Evolutionary conservation across 2,113 vertebrate species (phyloP).

Genomic region (Tautogolabrus adspersus): DNA sequence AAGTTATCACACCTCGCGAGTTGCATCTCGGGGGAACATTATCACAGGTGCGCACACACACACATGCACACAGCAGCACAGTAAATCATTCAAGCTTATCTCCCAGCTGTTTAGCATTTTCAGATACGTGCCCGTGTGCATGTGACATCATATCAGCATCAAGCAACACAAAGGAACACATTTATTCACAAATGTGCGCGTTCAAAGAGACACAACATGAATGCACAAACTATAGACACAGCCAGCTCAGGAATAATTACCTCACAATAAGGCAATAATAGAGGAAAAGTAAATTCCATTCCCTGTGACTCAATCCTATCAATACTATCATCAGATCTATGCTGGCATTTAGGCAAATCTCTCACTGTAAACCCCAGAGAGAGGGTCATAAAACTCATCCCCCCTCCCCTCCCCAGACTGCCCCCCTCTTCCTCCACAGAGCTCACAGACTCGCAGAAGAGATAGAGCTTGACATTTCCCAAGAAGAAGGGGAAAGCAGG

Average conservation of each 20-base stretch:
- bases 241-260: constrained; percentile 32
- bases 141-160: constrained; percentile 48
- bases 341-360: constrained; percentile 71
- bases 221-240: constrained; percentile 1
- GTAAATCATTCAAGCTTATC: constrained; percentile 70
- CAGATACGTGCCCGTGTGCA: constrained; percentile 31
- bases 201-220: constrained; percentile 18
- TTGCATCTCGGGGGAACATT: constrained; percentile 61
- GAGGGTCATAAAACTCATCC: constrained; percentile 5
- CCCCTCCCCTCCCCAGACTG: background rate
- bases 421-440: constrained; percentile 21
- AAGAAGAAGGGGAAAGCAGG: constrained; percentile 35
- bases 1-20: constrained; percentile 52
- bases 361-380: constrained; percentile 49
- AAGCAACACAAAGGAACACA: constrained; percentile 51
- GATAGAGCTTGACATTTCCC: constrained; percentile 72
- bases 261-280: background rate
- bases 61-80: constrained; percentile 12
- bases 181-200: constrained; percentile 13
- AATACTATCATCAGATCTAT: constrained; percentile 41
- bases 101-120: constrained; percentile 74
- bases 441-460: constrained; percentile 38
- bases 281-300: constrained; percentile 60
- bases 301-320: constrained; percentile 43
- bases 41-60: constrained; percentile 55